A percentile compares a stretch with the other conserved stretches of the same genome.
Evolutionary conservation across 2,113 vertebrate species (phyloP).

Genomic region (Alethe diademata): DNA sequence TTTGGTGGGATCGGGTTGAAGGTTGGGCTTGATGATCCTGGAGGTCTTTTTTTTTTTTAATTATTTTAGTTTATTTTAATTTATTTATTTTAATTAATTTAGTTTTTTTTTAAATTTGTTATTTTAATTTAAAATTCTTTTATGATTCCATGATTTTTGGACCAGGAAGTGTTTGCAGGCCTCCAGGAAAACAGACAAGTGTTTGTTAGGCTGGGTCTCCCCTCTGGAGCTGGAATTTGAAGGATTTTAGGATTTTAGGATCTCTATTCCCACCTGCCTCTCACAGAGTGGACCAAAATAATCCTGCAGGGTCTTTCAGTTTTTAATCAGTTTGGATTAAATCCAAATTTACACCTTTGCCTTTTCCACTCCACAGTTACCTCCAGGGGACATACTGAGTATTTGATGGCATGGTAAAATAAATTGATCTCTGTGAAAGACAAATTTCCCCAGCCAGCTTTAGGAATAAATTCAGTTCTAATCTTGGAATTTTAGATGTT

Average conservation of each 20-base stretch:
- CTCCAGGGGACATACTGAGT: neutral
- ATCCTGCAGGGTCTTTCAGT: neutral
- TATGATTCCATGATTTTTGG: neutral
- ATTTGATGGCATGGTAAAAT: neutral
- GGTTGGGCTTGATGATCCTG: neutral
- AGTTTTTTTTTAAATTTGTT: neutral
- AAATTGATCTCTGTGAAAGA: neutral
- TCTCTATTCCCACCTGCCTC: neutral
- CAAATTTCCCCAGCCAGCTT: neutral
- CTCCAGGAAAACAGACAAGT: neutral
- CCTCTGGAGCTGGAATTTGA: neutral
- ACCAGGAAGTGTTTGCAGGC: neutral
- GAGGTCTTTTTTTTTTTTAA: neutral
- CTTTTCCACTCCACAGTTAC: neutral
- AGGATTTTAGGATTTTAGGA: neutral
- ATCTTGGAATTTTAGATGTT: neutral
- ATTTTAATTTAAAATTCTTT: neutral
- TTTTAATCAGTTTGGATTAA: neutral
- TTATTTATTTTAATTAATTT: too few relatives aligned
- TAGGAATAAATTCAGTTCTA: neutral
- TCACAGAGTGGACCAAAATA: accelerated
- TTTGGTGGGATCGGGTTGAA: neutral
- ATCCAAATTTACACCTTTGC: neutral
- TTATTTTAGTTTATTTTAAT: too few relatives aligned
- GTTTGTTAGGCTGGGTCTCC: accelerated